Conservation (phyloP, 2,888 invertebrate genomes). For the Aphodius sticticus region DNA sequence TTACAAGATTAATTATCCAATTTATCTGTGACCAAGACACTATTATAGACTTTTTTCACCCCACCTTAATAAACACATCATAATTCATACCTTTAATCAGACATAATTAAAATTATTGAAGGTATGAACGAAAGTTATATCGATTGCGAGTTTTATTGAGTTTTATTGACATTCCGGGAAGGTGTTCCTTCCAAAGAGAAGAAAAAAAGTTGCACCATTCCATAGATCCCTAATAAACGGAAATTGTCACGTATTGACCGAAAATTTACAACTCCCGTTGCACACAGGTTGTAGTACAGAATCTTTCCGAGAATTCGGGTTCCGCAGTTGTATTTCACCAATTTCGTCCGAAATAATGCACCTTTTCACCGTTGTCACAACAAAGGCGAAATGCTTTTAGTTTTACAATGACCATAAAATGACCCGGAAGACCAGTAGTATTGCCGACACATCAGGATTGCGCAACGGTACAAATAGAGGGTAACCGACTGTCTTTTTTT, state of each 20-base stretch:
- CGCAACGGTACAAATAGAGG: not conserved
- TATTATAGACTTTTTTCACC: too few relatives aligned
- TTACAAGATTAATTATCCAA: too few relatives aligned
- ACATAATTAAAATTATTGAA: too few relatives aligned
- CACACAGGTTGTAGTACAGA: not conserved
- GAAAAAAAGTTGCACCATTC: not conserved
- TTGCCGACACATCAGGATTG: not conserved
- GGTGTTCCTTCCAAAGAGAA: not conserved
- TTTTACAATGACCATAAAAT: not conserved
- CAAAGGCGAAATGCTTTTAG: not conserved
- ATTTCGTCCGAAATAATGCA: not conserved
- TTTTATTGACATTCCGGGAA: not conserved
- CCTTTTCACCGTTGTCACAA: not conserved
- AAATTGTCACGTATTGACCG: not conserved
- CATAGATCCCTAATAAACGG: not conserved
- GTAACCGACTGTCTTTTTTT: not conserved
- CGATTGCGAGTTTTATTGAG: not conserved
- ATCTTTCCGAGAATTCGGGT: not conserved
- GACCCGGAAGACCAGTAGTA: not conserved
- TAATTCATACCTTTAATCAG: too few relatives aligned
- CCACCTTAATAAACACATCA: too few relatives aligned
- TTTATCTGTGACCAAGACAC: too few relatives aligned
- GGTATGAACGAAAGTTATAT: not conserved
- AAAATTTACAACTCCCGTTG: slow-evolving; percentile 4
- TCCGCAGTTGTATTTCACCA: not conserved